These are phyloP conservation scores for Dynastes grantii DNA, from an alignment of 2,888 invertebrate species.

Conservation along the genomic window DNA sequence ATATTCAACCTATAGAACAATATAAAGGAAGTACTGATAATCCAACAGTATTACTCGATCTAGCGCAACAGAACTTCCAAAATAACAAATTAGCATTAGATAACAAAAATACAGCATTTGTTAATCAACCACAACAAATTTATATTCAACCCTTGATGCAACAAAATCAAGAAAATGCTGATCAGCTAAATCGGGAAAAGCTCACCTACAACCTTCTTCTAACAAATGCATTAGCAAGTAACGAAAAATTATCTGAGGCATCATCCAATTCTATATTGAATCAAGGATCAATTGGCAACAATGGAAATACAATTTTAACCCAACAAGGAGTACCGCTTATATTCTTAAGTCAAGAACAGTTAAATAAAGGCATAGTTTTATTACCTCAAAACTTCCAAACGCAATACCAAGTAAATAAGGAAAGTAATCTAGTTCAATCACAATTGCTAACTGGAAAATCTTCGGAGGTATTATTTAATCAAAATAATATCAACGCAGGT, in stretches of 20 bases:
- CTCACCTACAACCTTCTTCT: neutral
- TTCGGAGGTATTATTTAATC: neutral
- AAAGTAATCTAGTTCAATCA: conserved; percentile 22
- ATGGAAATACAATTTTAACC: conserved; percentile 6
- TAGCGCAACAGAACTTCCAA: neutral
- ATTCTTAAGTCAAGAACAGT: conserved; percentile 33
- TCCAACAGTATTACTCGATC: conserved; percentile 5
- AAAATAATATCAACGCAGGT: conserved; percentile 14
- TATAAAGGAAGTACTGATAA: neutral
- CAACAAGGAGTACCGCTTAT: conserved; percentile 27
- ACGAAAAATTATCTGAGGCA: neutral
- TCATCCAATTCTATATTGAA: neutral
- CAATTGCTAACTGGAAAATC: conserved; percentile 37
- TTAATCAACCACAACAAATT: conserved; percentile 37
- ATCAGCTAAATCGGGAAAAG: neutral
- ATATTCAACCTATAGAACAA: conserved; percentile 1
- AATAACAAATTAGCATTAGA: neutral
- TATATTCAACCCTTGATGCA: conserved; percentile 45
- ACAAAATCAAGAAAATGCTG: conserved; percentile 16
- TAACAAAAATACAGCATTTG: conserved; percentile 17
- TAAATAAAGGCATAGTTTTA: conserved; percentile 28
- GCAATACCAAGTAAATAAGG: neutral
- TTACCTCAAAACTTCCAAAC: conserved; percentile 16
- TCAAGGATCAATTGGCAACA: conserved; percentile 2
- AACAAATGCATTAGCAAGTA: neutral